Percentiles rank a stretch among this genome's conserved stretches.
phyloP scores from a whole-genome alignment of 2,888 invertebrate species.

The Rhodophaea formosa region DNA sequence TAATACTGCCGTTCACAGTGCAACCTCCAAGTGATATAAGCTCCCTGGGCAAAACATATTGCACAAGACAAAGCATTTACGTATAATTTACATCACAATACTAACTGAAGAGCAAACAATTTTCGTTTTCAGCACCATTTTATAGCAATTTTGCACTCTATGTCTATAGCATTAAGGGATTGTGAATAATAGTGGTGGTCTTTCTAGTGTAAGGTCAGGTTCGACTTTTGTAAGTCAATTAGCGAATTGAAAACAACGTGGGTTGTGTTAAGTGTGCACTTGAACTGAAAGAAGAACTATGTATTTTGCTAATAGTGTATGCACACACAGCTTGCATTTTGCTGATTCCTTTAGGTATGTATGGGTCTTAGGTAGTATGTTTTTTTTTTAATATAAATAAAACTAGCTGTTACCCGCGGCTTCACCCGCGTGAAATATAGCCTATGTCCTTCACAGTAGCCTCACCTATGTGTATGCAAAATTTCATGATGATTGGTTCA shows the following conservation, averaged over 20 bases:
- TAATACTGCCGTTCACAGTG: not conserved
- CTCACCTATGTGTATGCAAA: too few relatives aligned
- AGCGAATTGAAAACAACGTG: constrained; percentile 42
- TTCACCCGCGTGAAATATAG: too few relatives aligned
- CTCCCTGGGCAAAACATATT: constrained; percentile 38
- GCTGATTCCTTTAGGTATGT: too few relatives aligned
- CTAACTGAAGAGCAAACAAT: constrained; percentile 25
- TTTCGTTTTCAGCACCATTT: not conserved
- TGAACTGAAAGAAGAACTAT: constrained; percentile 6
- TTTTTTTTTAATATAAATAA: too few relatives aligned
- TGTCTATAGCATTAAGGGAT: constrained; percentile 20
- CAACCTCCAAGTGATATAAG: not conserved
- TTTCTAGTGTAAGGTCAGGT: constrained; percentile 46
- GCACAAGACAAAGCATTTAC: constrained; percentile 34
- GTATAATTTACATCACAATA: constrained; percentile 45
- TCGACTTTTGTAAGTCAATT: constrained; percentile 50
- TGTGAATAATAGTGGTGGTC: constrained; percentile 2
- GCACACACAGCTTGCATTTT: too few relatives aligned
- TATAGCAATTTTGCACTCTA: constrained; percentile 33
- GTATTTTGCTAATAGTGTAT: not conserved
- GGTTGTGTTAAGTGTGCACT: constrained; percentile 37
- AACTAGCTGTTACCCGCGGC: too few relatives aligned
- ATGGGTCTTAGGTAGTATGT: too few relatives aligned
- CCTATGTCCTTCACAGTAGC: too few relatives aligned
- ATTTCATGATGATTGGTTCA: too few relatives aligned